Base-by-base conservation (phyloP, 2,888 invertebrate species). In the Ochropleura leucogaster region DNA sequence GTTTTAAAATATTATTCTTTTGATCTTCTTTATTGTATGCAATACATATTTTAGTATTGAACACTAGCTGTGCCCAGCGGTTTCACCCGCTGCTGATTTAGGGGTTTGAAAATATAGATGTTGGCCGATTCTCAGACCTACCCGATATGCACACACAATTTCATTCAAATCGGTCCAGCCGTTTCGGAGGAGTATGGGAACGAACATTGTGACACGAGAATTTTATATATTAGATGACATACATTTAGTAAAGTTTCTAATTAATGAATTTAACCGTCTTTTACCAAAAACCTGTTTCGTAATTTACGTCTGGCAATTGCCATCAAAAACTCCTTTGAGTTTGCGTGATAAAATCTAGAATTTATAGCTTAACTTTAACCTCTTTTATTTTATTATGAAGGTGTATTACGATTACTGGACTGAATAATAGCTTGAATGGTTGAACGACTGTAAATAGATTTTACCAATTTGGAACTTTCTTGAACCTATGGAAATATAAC, bases 331-430 rank as follows among this genome's bases (percentile, higher is more conserved):
- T 42, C 49, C 16, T 49, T 20, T 0, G 6, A 44, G 42, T 57
- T 62, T 57, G 55, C 63, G 57, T 53, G 42, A 68, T 68, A 55
- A 66, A 65, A 60, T 68, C 40, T 40, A 51, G 4, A 69, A 72
- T 77, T 68, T 62, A 60, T 62, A 16, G 42, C 46, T 71, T 51
- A 70, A 60, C 72, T 70, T 60, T 81, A 68, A 72, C 72, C 72
- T 12, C 30, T n/a, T 72, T 74, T 46, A 57, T 68, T 80, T 47
- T 69, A 47, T n/a, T 46, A 60, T 53, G 55, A 59, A 62, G 20
- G 44, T 70, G 30, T 66, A 64, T 47, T 49, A 12, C 49, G 16
- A 47, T 72, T 55, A 59, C 53, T n/a, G 53, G n/a, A 42, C 55
- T 68, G 46, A 79, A 72, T 79, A 65, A 72, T 63, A 74, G 66